Evolutionary conservation across 2,888 invertebrate species (phyloP).

Genomic region (Drosophila suboccidentalis): DNA sequence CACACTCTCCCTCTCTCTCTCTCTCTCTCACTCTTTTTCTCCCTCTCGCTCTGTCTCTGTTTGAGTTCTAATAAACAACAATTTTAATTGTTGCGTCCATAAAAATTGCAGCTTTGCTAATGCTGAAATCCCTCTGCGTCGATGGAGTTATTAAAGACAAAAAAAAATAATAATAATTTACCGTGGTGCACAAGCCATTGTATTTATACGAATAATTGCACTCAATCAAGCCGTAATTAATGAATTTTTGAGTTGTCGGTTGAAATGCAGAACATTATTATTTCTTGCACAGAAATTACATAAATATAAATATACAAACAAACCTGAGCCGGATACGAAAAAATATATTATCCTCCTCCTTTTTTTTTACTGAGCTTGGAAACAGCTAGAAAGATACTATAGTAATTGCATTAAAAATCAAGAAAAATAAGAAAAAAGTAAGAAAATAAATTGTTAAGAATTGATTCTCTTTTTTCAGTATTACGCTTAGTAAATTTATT

Average conservation of each 20-base stretch:
- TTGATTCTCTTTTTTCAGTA: no score
- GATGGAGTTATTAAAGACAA: slow-evolving; percentile 33
- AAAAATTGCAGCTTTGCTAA: slow-evolving; percentile 41
- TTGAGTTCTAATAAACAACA: slow-evolving; percentile 55
- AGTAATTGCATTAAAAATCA: no score
- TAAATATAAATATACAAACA: no score
- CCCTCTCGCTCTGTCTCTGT: neutral
- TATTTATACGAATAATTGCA: neutral
- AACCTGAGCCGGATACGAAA: no score
- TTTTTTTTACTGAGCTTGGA: no score
- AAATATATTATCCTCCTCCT: no score
- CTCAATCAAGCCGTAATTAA: neutral
- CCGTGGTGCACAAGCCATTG: slow-evolving; percentile 7
- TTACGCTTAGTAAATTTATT: no score
- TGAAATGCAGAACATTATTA: neutral
- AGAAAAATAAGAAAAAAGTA: no score
- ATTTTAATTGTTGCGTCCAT: slow-evolving; percentile 59
- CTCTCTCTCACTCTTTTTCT: neutral
- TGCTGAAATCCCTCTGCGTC: slow-evolving; percentile 27
- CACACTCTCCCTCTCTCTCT: slow-evolving; percentile 24
- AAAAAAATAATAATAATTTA: neutral
- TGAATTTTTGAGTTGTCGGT: neutral
- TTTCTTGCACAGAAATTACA: neutral
- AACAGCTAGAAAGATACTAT: no score
- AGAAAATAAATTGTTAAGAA: no score